Evolutionary conservation across 1,140 invertebrate species (phyloP), one percentile per base, ranked within the genome.

Genomic region (Semibalanus balanoides): DNA sequence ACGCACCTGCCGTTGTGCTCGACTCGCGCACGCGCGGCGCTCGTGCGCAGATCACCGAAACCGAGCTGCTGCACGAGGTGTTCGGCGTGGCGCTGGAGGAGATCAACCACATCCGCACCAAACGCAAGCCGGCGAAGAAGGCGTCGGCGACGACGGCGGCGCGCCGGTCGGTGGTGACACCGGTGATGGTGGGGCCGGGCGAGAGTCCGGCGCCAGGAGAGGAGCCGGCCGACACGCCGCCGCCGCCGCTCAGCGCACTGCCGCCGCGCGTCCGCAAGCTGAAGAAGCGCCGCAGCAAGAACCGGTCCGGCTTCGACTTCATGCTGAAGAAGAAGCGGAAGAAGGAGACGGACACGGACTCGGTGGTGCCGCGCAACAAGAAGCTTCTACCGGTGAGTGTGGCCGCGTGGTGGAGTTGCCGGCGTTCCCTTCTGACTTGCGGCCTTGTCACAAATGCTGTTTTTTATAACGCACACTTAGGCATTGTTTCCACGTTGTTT

Each of bases 251-350:
- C 35, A 40, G 35, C 51, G 51, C 3, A 3, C 3, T 72, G 70
- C 22, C 70, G 70, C n/a, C 70, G 70, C n/a, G 28, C 28, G 28
- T 11, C 28, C 70, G 70, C 7, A 11, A 14, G 11, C n/a, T 28
- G 77, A 78, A 76, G 51, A 77, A 75, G n/a, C 76, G 76, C 17
- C 77, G 79, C 30, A 79, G 77, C 14, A 87, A 89, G 83, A 86
- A 90, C 77, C 88, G 89, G 75, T 83, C 90, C 14, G 92, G 93
- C 3, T 94, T 95, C 83, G 93, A 94, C 85, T 95, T 94, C 77
- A 93, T 94, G 71, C 84, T 92, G 25, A 94, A 94, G 80, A 94
- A 94, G 86, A 94, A 94, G 82, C 70, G 70, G 70, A 64, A 64
- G 51, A 64, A 64, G 51, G 51, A 64, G 51, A 64, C 70, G 70